These are phyloP conservation scores for Polyommatus icarus DNA, from an alignment of 2,888 invertebrate species.

Conservation along the genomic window DNA sequence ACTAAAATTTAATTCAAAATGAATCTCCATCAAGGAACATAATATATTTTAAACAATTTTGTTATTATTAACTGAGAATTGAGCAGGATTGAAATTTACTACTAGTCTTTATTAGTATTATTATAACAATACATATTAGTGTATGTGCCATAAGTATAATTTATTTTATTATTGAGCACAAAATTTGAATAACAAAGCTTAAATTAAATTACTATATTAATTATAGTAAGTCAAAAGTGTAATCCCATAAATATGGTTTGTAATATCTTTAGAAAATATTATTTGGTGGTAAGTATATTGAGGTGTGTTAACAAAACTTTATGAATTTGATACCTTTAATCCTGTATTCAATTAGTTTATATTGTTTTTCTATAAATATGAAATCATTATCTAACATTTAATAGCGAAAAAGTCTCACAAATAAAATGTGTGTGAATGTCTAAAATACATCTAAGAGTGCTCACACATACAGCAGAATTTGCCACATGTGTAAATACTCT, in stretches of 20 bases:
- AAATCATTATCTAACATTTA: neutral
- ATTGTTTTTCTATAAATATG: neutral
- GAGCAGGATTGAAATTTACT: neutral
- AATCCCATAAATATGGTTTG: neutral
- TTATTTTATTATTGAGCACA: neutral
- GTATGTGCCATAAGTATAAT: neutral
- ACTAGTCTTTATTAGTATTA: neutral
- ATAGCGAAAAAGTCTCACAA: neutral
- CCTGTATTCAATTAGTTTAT: neutral
- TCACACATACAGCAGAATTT: neutral
- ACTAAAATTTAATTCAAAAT: neutral
- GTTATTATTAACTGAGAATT: neutral
- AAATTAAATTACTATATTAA: neutral
- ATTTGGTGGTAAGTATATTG: neutral
- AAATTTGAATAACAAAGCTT: neutral
- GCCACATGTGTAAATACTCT: neutral
- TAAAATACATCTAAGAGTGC: neutral
- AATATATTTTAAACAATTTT: no score
- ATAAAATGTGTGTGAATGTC: neutral
- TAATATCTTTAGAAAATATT: neutral
- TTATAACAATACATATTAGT: neutral
- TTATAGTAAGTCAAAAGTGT: neutral
- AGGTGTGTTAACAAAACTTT: neutral
- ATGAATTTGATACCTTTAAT: neutral
- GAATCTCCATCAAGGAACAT: neutral